These are phyloP conservation scores for Leistus spinibarbis DNA, from an alignment of 2,888 invertebrate species.

Conservation along the genomic window DNA sequence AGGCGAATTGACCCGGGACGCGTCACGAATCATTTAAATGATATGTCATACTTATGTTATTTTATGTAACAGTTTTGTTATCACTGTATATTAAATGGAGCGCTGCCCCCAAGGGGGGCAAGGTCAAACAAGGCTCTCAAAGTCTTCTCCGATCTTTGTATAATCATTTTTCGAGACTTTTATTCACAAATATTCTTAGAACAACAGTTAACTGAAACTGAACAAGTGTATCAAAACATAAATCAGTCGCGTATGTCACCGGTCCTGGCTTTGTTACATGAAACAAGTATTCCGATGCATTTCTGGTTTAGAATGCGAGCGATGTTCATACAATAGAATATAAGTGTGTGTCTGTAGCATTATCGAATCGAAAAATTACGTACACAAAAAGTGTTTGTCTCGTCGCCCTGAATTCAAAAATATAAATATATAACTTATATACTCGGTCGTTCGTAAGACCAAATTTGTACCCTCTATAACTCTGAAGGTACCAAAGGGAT, in stretches of 20 bases:
- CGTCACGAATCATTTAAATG: not conserved
- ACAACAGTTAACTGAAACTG: not conserved
- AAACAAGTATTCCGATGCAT: too few species aligned
- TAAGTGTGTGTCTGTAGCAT: too few species aligned
- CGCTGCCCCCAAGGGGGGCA: not conserved
- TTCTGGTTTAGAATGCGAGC: too few species aligned
- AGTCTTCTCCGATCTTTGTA: not conserved
- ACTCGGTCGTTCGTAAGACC: too few species aligned
- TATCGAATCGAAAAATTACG: too few species aligned
- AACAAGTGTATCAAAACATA: not conserved
- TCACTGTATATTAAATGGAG: not conserved
- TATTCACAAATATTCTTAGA: not conserved
- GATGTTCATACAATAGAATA: too few species aligned
- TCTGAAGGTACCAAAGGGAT: too few species aligned
- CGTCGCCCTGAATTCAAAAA: too few species aligned
- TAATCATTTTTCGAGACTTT: not conserved
- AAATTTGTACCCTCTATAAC: too few species aligned
- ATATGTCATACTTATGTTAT: not conserved
- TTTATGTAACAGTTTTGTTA: not conserved
- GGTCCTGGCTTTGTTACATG: too few species aligned
- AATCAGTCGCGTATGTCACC: not conserved
- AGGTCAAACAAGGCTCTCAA: not conserved
- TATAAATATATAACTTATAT: too few species aligned
- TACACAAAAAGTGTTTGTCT: too few species aligned
- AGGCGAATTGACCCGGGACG: not conserved